phyloP scores from a whole-genome alignment of 2,888 invertebrate species.

The Choreutis nemorana region DNA sequence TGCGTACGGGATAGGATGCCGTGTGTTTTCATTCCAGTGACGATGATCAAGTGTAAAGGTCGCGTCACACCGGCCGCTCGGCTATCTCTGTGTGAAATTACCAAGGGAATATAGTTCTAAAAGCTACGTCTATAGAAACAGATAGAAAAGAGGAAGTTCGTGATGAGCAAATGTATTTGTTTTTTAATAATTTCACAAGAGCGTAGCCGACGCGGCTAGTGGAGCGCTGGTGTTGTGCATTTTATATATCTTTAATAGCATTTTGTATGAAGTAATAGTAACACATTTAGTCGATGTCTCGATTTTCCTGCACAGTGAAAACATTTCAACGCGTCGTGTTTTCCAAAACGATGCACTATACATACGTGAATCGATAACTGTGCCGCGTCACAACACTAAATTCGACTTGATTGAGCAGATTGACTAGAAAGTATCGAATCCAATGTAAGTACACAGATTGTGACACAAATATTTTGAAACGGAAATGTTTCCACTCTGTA shows the following conservation, averaged over 20 bases:
- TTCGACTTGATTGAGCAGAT: constrained; percentile 45
- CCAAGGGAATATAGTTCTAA: constrained; percentile 27
- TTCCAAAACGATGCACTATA: background rate
- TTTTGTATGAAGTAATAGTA: constrained; percentile 51
- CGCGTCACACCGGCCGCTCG: constrained; percentile 19
- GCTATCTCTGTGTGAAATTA: constrained; percentile 48
- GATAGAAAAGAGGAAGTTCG: constrained; percentile 57
- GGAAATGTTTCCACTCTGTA: constrained; percentile 41
- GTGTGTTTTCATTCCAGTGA: constrained; percentile 24
- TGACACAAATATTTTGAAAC: constrained; percentile 13
- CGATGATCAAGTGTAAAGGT: constrained; percentile 35
- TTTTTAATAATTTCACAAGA: constrained; percentile 42
- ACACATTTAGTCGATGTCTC: constrained; percentile 64
- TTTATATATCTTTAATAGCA: constrained; percentile 24
- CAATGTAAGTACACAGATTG: constrained; percentile 17
- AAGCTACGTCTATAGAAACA: constrained; percentile 50
- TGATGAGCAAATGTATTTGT: constrained; percentile 50
- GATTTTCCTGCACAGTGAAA: constrained; percentile 35
- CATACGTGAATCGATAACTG: constrained; percentile 5
- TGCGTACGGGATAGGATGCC: constrained; percentile 10
- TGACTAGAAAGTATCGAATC: constrained; percentile 24
- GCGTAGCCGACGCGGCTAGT: constrained; percentile 36
- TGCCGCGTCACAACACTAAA: constrained; percentile 25
- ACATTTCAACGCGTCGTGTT: constrained; percentile 31
- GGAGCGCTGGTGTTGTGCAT: constrained; percentile 33